Evolutionary conservation across 2,113 vertebrate species (phyloP), one percentile per base, ranked within the genome.

Genomic region (Panthera leo): DNA sequence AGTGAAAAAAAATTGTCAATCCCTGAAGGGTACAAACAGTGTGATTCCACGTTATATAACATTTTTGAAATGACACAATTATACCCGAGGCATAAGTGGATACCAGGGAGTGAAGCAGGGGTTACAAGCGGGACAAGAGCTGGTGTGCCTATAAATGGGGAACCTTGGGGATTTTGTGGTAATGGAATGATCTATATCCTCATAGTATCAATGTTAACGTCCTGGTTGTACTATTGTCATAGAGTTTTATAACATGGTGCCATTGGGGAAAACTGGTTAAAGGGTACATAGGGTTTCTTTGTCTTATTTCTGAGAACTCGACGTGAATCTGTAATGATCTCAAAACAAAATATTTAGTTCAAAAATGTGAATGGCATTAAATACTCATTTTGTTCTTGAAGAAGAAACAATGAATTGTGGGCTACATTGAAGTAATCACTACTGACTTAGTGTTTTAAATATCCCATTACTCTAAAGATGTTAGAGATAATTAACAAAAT

Each of bases 401-500:
- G 25, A 31, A 75, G 48, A 95, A 92, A 85, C 36, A 0, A 0
- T 63, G 6, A 42, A 29, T 88, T 80, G 88, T 82, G 94, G 86
- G 96, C 96, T 55, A 79, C 89, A 78, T 94, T 89, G 67, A 73
- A 94, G 94, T 87, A 70, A 94, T 98, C 97, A 96, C 97, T 91
- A 95, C 83, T 96, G 95, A 89, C 96, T 98, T 96, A 65, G 93
- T 97, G 96, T 98, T 98, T 98, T 97, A 98, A 98, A 94, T 94
- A 97, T 95, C 96, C 96, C 97, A 97, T 98, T 98, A 98, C 96
- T 94, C 90, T 96, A 98, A 98, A 98, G 98, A 98, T 93, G 98
- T 98, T 98, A 98, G 95, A n/a, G 94, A 97, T 98, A 98, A 98
- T 98, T 98, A 98, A 98, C 97, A 97, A 98, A 98, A 99, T 98